Evolutionary conservation across 2,797 vertebrate genomes (phyloP).

Genomic region (Gymnocypris eckloni): DNA sequence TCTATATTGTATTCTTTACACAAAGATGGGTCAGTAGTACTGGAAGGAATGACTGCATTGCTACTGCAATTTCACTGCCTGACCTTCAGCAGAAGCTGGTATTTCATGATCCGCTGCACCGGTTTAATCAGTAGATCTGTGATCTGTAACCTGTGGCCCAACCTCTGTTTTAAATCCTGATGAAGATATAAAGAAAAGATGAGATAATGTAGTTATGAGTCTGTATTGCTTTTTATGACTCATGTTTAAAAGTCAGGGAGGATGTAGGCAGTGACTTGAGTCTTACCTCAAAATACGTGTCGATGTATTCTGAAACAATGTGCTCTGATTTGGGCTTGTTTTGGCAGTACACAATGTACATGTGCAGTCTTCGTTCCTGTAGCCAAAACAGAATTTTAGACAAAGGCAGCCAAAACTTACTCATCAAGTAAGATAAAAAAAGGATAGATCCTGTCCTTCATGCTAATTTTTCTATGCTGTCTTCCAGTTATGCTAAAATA

Average conservation of each 20-base stretch:
- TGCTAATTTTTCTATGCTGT: background rate
- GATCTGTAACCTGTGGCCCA: conserved; percentile 94
- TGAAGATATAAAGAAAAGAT: background rate
- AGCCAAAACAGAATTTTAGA: conserved; percentile 4
- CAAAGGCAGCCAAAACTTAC: background rate
- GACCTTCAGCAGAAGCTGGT: conserved; percentile 97
- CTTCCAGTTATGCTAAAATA: background rate
- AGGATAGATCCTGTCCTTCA: background rate
- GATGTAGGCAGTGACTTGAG: background rate
- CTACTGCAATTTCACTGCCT: conserved; percentile 32
- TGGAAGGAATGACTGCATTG: background rate
- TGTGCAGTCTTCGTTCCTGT: conserved; percentile 96
- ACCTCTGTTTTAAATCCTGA: conserved; percentile 93
- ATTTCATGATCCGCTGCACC: conserved; percentile 98
- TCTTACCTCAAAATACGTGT: conserved; percentile 98
- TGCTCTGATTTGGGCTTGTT: conserved; percentile 99
- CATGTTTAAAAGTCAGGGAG: conserved; percentile 4
- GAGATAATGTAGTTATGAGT: background rate
- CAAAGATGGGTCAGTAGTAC: background rate
- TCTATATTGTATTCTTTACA: background rate
- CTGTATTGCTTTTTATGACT: conserved; percentile 16
- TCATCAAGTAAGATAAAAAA: background rate
- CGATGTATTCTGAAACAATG: conserved; percentile 98
- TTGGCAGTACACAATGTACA: conserved; percentile 99
- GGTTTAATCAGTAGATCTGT: conserved; percentile 97